A percentile compares a stretch with the other conserved stretches of the same genome.
Evolutionary conservation across 1,140 invertebrate species (phyloP).

Genomic region (Riptortus pedestris): DNA sequence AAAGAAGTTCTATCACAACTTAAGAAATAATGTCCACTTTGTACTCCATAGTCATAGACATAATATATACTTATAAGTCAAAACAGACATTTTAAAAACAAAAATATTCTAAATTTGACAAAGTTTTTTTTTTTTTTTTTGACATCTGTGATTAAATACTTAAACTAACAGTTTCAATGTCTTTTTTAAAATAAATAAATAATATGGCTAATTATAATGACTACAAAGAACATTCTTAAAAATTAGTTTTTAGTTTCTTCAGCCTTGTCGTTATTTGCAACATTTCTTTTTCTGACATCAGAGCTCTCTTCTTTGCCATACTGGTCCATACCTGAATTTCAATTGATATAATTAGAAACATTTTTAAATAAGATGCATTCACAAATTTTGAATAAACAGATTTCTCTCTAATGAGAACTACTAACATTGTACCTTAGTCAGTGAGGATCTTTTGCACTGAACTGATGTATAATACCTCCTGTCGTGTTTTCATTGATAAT

Average conservation of each 20-base stretch:
- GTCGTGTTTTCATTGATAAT: no score
- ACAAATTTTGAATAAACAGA: not conserved
- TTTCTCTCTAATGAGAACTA: not conserved
- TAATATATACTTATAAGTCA: not conserved
- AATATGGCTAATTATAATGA: not conserved
- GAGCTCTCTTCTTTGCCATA: not conserved
- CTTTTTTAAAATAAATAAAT: no score
- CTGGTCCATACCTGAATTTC: not conserved
- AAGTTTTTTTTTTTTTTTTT: not conserved
- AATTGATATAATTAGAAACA: not conserved
- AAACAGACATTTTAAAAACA: not conserved
- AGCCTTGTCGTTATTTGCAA: not conserved
- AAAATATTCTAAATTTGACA: not conserved
- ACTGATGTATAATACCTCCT: not conserved
- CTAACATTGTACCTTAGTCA: not conserved
- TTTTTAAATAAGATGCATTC: not conserved
- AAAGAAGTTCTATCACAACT: not conserved
- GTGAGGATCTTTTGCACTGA: not conserved
- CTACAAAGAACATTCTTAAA: not conserved
- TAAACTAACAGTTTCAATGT: not conserved
- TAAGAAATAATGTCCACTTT: no score
- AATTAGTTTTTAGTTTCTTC: not conserved
- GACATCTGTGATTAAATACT: not conserved
- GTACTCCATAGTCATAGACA: not conserved
- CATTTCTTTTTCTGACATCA: not conserved